Evolutionary conservation across 2,113 vertebrate genomes (phyloP), one percentile per base, ranked within the genome.

Genomic region (Percopsis transmontana): DNA sequence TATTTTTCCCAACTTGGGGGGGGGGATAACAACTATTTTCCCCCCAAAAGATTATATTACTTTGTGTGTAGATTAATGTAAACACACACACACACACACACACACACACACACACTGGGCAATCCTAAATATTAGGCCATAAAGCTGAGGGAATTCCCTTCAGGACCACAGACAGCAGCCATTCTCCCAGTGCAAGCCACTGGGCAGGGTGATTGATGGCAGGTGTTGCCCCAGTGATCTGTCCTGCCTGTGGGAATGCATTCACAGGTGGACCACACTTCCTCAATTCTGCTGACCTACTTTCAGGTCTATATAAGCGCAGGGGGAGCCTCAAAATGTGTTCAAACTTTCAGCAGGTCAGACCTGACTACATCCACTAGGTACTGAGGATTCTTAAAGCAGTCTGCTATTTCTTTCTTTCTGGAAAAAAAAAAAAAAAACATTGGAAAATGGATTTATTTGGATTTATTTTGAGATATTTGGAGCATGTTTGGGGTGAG

Each of bases 71-170:
- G n/a, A 50, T 5, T 8, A 15, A 50, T n/a, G 18, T 8, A 50
- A 15, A 50, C 47, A 50, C 47, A 47, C 45, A 48, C 45, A 48
- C 45, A 48, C 45, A 48, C 45, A 51, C n/a, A 19, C n/a, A 51
- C n/a, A 19, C 48, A 51, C 48, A 51, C 48, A 51, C 48, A 50
- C 48, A 19, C n/a, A 50, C 48, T n/a, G 15, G 18, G 15, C 13
- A 7, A 53, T 14, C 15, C 53, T 18, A 13, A 55, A 27, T 16
- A 54, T 54, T 27, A 55, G 15, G 15, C 53, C 53, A 55, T 33
- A 15, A 33, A 24, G 53, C 23, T 33, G 16, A 55, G 3, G 15
- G 53, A 54, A 54, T 16, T 16, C 2, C 53, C 10, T 9, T 52
- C 53, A 55, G 53, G 23, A 53, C 9, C 23, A 55, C 6, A 5